phyloP scores from a whole-genome alignment of 2,888 invertebrate genomes.

The Spodoptera littoralis region DNA sequence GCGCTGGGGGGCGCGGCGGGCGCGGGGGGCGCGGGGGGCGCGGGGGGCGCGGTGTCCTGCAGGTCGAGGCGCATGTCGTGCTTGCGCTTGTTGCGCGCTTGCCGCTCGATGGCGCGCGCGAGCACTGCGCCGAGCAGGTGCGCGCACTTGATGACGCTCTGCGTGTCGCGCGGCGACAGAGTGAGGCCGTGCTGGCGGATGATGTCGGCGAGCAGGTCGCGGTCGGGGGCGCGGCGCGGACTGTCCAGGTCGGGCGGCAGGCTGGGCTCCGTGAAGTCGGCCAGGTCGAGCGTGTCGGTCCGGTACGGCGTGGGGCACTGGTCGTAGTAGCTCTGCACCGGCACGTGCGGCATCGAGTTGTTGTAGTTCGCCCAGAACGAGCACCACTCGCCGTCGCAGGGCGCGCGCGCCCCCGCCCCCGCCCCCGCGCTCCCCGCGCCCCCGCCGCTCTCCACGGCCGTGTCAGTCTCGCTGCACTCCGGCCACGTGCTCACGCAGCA shows the following conservation, averaged over 20 bases:
- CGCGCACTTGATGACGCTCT: constrained; percentile 82
- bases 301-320: constrained; percentile 84
- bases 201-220: constrained; percentile 71
- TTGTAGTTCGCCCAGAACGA: constrained; percentile 85
- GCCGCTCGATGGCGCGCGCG: constrained; percentile 76
- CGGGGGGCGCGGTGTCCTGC: constrained; percentile 67
- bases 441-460: background rate
- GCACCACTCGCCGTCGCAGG: constrained; percentile 75
- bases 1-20: constrained; percentile 55
- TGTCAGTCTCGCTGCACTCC: constrained; percentile 66
- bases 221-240: constrained; percentile 70
- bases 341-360: constrained; percentile 70
- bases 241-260: constrained; percentile 74
- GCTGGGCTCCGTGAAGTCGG: constrained; percentile 75
- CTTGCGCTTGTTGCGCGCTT: constrained; percentile 65
- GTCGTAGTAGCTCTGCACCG: constrained; percentile 77
- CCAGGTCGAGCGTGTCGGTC: constrained; percentile 74
- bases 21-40: constrained; percentile 24
- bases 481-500: constrained; percentile 77
- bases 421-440: background rate
- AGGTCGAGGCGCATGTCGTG: constrained; percentile 76
- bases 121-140: constrained; percentile 80
- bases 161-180: constrained; percentile 79
- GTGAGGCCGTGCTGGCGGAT: constrained; percentile 78
- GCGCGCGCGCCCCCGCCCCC: constrained; percentile 5